Percentiles rank a stretch among this genome's conserved stretches.
Evolutionary conservation across 2,888 invertebrate genomes (phyloP).

Genomic region (Julus scanicus): DNA sequence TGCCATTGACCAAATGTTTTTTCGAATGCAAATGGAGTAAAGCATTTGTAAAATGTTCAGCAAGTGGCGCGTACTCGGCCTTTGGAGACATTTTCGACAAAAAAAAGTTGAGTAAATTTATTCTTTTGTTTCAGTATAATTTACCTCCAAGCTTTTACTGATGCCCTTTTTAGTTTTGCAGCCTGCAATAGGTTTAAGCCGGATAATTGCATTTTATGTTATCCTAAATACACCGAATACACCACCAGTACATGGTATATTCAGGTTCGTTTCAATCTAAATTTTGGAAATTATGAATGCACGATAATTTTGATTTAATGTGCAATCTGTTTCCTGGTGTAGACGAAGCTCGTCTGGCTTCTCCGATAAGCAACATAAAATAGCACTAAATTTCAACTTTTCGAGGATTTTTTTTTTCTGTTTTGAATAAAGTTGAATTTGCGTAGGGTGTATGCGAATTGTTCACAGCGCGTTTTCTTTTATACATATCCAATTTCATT

Average conservation of each 20-base stretch:
- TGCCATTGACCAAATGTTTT: constrained; percentile 30
- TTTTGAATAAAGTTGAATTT: background rate
- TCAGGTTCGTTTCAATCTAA: background rate
- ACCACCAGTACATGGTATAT: background rate
- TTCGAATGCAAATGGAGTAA: constrained; percentile 22
- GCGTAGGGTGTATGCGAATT: background rate
- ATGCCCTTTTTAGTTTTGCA: background rate
- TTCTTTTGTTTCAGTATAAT: background rate
- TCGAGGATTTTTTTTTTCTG: background rate
- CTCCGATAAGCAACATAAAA: constrained; percentile 27
- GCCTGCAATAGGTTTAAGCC: background rate
- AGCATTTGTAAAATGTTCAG: background rate
- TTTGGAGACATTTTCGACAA: constrained; percentile 39
- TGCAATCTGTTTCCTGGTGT: background rate
- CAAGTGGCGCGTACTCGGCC: background rate
- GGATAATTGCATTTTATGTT: constrained; percentile 29
- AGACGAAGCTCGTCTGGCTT: constrained; percentile 18
- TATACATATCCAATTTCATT: constrained; percentile 21
- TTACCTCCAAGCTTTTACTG: constrained; percentile 3
- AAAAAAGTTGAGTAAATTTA: constrained; percentile 2
- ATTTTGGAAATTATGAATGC: constrained; percentile 37
- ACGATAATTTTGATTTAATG: constrained; percentile 44
- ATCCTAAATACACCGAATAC: constrained; percentile 9
- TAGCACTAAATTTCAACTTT: background rate
- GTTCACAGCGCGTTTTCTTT: background rate